Conservation (phyloP, 2,797 vertebrate genomes). For the Babyrousa celebensis region DNA sequence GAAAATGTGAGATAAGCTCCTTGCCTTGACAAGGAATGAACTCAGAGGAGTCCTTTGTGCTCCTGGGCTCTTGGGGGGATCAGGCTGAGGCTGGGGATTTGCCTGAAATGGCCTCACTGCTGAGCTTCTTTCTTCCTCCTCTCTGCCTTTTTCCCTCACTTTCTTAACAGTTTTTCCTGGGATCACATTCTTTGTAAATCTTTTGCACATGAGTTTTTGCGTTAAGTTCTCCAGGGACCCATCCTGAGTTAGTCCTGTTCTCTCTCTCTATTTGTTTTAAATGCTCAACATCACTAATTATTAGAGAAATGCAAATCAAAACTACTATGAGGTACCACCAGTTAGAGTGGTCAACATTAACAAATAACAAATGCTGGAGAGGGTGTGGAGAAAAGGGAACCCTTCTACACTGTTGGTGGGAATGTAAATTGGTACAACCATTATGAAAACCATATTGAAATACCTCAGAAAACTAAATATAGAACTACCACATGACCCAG, state of each 20-base stretch:
- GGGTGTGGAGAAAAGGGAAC: too few species aligned
- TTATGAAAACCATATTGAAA: too few species aligned
- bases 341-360: too few species aligned
- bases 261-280: neutral
- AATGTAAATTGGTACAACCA: too few species aligned
- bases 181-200: neutral
- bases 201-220: neutral
- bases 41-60: neutral
- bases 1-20: neutral
- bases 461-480: too few species aligned
- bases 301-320: too few species aligned
- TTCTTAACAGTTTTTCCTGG: neutral
- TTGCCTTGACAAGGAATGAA: neutral
- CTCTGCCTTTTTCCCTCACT: neutral
- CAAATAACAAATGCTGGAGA: too few species aligned
- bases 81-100: neutral
- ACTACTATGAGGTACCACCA: too few species aligned
- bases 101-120: neutral
- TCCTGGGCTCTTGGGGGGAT: neutral
- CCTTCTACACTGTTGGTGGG: too few species aligned
- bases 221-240: too few species aligned
- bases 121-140: neutral
- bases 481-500: too few species aligned
- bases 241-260: neutral
- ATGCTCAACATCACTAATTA: too few species aligned